Evolutionary conservation across 2,113 vertebrate species (phyloP).

Genomic region (Galbula dea): DNA sequence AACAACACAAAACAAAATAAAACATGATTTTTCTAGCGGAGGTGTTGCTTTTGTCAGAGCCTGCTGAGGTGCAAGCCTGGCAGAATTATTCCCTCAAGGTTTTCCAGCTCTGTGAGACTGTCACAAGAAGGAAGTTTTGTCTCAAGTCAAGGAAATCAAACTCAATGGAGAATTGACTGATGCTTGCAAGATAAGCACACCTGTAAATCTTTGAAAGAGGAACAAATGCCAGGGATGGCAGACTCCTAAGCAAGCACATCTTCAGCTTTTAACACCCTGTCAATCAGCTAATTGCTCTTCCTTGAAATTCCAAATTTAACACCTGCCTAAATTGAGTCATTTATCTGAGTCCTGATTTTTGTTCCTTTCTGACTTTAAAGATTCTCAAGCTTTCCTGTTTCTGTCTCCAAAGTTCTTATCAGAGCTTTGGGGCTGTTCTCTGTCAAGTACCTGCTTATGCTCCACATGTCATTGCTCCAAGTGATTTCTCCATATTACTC

Average conservation of each 20-base stretch:
- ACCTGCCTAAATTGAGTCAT: not conserved
- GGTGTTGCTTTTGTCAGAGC: not conserved
- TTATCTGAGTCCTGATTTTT: not conserved
- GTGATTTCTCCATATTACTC: not conserved
- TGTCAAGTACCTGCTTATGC: not conserved
- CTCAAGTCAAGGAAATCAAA: not conserved
- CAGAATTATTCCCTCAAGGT: not conserved
- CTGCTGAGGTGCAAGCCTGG: not conserved
- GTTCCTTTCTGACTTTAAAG: not conserved
- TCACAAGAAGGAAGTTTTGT: not conserved
- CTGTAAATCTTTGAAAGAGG: not conserved
- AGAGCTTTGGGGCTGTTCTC: not conserved
- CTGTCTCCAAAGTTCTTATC: not conserved
- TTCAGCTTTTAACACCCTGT: not conserved
- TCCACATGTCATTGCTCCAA: rapidly evolving
- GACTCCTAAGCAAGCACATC: not conserved
- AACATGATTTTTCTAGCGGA: not conserved
- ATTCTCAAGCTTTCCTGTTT: not conserved
- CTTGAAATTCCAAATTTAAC: not conserved
- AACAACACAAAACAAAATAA: not conserved
- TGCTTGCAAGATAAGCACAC: not conserved
- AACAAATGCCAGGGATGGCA: not conserved
- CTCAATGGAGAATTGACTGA: not conserved
- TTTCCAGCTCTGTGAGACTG: not conserved
- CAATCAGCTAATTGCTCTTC: not conserved